Evolutionary conservation across 2,888 invertebrate species (phyloP).

Genomic region (Lasioglossum zephyrum): DNA sequence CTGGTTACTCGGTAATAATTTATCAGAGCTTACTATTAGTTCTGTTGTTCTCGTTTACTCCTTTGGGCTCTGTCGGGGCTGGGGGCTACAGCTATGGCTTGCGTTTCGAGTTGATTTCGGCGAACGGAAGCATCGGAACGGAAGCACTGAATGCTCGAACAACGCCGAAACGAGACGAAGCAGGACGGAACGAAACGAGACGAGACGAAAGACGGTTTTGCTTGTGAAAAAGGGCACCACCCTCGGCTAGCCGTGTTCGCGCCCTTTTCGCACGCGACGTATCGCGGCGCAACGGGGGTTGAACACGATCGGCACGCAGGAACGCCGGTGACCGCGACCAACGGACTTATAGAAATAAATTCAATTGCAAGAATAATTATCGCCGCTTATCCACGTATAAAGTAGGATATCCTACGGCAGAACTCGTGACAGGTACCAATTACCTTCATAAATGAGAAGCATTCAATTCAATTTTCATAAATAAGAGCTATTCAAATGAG

Average conservation of each 20-base stretch:
- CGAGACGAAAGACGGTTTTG: background rate
- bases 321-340: constrained; percentile 54
- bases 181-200: background rate
- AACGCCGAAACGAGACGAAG: background rate
- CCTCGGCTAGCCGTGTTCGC: constrained; percentile 14
- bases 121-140: constrained; percentile 21
- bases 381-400: constrained; percentile 77
- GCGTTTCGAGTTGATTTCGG: constrained; percentile 11
- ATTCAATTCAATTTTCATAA: constrained; percentile 83
- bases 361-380: constrained; percentile 81
- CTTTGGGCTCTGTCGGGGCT: background rate
- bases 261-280: constrained; percentile 57
- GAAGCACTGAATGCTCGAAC: constrained; percentile 11
- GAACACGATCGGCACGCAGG: constrained; percentile 62
- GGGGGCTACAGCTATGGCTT: background rate
- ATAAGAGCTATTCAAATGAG: constrained; percentile 81
- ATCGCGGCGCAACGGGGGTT: constrained; percentile 58
- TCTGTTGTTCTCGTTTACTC: constrained; percentile 50
- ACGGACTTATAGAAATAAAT: constrained; percentile 76
- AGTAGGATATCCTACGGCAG: constrained; percentile 77
- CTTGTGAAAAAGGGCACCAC: constrained; percentile 29
- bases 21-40: constrained; percentile 67
- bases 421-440: constrained; percentile 80
- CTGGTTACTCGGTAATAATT: constrained; percentile 62
- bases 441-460: constrained; percentile 81